These are phyloP conservation scores for Erebia ligea DNA, from an alignment of 2,888 invertebrate species.

Conservation along the genomic window DNA sequence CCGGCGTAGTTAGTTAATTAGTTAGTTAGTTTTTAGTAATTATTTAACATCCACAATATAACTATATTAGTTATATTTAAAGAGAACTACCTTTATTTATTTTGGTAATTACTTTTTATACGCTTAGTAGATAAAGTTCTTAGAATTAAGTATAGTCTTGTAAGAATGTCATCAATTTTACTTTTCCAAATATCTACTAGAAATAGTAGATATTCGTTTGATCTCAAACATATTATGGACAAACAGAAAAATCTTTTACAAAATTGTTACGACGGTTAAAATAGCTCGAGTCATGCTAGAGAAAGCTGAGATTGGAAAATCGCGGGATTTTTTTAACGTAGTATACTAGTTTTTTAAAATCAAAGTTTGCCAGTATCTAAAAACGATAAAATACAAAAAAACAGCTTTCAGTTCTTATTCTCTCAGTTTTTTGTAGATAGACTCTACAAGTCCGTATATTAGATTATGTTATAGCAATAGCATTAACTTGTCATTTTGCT, in stretches of 20 bases:
- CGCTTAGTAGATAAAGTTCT: too few relatives aligned
- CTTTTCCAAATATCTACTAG: neutral
- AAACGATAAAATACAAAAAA: too few relatives aligned
- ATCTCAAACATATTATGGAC: neutral
- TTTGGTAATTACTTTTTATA: neutral
- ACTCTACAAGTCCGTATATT: neutral
- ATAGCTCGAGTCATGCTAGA: too few relatives aligned
- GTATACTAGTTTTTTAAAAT: too few relatives aligned
- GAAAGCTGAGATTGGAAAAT: too few relatives aligned
- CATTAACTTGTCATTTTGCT: slow-evolving; percentile 2
- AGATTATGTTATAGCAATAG: slow-evolving; percentile 4
- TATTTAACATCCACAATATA: neutral
- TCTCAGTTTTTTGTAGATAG: too few relatives aligned
- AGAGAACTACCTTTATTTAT: neutral
- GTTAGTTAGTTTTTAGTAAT: neutral
- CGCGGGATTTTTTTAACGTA: too few relatives aligned
- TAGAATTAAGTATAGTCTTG: neutral
- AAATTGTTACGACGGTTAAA: too few relatives aligned
- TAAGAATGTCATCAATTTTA: neutral
- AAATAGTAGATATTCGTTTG: neutral
- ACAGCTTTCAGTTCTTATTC: too few relatives aligned
- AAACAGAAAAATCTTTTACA: neutral
- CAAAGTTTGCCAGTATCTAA: too few relatives aligned
- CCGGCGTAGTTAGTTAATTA: slow-evolving; percentile 39
- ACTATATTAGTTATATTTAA: slow-evolving; percentile 18